Evolutionary conservation across 1,140 invertebrate genomes (phyloP), one percentile per base, ranked within the genome.

Genomic region (Pseudomyrmex gracilis): DNA sequence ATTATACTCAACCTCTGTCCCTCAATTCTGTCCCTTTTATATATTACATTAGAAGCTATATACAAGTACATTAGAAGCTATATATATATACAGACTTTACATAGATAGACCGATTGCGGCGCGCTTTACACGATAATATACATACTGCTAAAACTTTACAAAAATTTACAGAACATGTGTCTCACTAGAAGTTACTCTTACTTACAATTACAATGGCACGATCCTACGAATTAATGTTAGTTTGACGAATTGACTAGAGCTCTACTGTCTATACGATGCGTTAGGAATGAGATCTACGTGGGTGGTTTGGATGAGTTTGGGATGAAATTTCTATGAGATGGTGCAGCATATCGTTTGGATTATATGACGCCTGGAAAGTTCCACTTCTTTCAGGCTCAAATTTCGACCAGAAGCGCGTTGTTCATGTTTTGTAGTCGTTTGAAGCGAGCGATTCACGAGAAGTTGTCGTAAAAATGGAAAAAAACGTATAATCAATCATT

Each of bases 11-110:
- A 12, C 60, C 8, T n/a, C n/a, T n/a, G n/a, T n/a, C n/a, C n/a
- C n/a, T n/a, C 73, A 83, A 64, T 63, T 51, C 17, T 34, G 51
- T n/a, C 53, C 24, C 10, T 51, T 43, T 60, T 73, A 57, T 73
- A 73, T 63, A 68, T 71, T 34, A 34, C 34, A 34, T 34, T 34
- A 34, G 34, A 34, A 34, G 34, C 34, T 34, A 34, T 34, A 34
- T 34, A 34, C 34, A 34, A 34, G 34, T 34, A 34, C 34, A 34
- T 34, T 34, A 34, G 34, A 34, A 34, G 47, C 51, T 90, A 88
- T 90, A 70, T 90, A 89, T 90, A 88, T 90, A 70, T 90, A 89
- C 90, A 90, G 66, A 89, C 89, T 34, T 86, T 89, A 90, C 84
- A 90, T 74, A 45, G 51, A 64, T 70, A 85, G 87, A 85, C 58